Percentiles rank a stretch among this genome's conserved stretches.
Conservation (phyloP, 2,797 vertebrate species). For the Enteromius anoplus region DNA sequence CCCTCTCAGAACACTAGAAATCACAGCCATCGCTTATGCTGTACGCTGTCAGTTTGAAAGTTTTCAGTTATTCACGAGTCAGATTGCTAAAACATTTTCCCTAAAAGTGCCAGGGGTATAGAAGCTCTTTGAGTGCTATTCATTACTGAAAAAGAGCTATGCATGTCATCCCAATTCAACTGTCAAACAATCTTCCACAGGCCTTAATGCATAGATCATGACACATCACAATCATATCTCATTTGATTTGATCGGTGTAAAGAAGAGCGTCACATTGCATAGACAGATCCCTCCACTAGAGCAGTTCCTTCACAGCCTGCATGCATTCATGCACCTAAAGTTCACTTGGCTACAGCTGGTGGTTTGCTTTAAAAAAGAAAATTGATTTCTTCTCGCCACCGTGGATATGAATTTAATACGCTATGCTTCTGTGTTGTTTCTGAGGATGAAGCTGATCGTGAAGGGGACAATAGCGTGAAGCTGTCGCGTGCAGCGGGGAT, state of each 20-base stretch:
- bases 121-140: not conserved
- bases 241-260: not conserved
- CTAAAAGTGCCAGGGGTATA: not conserved
- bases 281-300: not conserved
- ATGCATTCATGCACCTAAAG: constrained; percentile 7
- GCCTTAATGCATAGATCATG: not conserved
- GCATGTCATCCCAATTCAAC: constrained; percentile 5
- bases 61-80: not conserved
- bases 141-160: not conserved
- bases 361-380: not conserved
- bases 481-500: constrained; percentile 1
- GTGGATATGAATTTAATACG: not conserved
- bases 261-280: constrained; percentile 17
- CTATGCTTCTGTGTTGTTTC: not conserved
- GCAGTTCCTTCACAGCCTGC: constrained; percentile 13
- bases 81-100: not conserved
- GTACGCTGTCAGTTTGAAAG: not conserved
- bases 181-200: not conserved
- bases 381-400: not conserved
- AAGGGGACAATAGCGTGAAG: not conserved
- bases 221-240: not conserved
- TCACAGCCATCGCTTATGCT: not conserved
- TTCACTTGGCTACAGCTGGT: not conserved
- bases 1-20: not conserved
- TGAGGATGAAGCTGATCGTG: not conserved